Conservation (phyloP, 2,113 vertebrate genomes). For the Zonotrichia leucophrys region DNA sequence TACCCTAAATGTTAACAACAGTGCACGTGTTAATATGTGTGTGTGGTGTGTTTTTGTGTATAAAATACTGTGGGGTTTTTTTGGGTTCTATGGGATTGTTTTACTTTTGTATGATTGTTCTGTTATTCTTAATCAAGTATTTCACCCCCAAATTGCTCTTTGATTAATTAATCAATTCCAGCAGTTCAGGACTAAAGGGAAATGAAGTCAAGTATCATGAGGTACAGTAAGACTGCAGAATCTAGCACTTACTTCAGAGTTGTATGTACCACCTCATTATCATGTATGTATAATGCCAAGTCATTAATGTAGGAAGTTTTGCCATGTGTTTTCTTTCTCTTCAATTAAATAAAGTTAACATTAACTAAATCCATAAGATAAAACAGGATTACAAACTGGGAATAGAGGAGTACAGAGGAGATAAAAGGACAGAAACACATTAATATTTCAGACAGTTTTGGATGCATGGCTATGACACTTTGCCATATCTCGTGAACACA, state of each 20-base stretch:
- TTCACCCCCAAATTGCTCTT: neutral
- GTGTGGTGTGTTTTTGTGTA: neutral
- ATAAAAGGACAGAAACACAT: neutral
- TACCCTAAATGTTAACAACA: neutral
- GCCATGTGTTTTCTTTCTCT: neutral
- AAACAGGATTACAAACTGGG: neutral
- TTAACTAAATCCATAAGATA: neutral
- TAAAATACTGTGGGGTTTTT: neutral
- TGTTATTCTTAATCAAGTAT: neutral
- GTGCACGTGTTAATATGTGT: neutral
- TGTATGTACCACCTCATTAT: neutral
- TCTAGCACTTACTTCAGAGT: neutral
- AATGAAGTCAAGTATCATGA: neutral
- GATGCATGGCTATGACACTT: neutral
- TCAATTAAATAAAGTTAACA: neutral
- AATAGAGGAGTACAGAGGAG: neutral
- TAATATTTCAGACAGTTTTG: neutral
- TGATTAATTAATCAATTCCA: neutral
- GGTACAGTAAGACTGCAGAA: neutral
- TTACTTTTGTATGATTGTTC: neutral
- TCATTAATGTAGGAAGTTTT: neutral
- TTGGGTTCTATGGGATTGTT: neutral
- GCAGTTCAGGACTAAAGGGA: neutral
- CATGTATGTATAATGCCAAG: neutral
- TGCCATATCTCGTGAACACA: neutral